These are phyloP conservation scores for Abscondita cerata DNA, from an alignment of 2,888 invertebrate species.

Conservation along the genomic window DNA sequence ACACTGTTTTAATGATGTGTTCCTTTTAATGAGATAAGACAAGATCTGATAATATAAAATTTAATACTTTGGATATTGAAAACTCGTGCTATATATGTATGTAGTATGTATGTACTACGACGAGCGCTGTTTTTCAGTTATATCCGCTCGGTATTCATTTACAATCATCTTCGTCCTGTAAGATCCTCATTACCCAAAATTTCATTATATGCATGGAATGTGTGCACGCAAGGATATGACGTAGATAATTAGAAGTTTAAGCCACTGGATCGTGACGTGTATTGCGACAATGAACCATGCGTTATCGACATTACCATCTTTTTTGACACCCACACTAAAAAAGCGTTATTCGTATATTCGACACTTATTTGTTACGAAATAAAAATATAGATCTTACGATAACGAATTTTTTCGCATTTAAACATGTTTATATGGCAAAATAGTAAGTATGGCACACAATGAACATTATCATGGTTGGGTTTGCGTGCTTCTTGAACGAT, in stretches of 20 bases:
- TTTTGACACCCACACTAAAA: conserved; percentile 39
- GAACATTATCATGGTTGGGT: conserved; percentile 38
- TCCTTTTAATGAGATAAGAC: conserved; percentile 58
- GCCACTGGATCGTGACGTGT: conserved; percentile 43
- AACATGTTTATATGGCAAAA: conserved; percentile 13
- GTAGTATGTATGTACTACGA: too few relatives aligned
- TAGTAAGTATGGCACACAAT: conserved; percentile 25
- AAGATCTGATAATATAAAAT: conserved; percentile 58
- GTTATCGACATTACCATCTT: conserved; percentile 43
- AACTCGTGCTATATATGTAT: conserved; percentile 28
- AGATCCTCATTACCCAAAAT: too few relatives aligned
- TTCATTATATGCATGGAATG: conserved; percentile 12
- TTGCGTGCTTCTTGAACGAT: conserved; percentile 51
- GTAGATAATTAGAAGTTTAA: conserved; percentile 41
- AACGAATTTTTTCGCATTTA: conserved; percentile 2
- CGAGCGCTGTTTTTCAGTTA: too few relatives aligned
- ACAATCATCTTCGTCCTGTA: too few relatives aligned
- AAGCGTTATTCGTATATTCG: neutral
- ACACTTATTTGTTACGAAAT: conserved; percentile 2
- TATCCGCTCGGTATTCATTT: too few relatives aligned
- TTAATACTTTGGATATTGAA: conserved; percentile 50
- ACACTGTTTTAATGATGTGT: conserved; percentile 56
- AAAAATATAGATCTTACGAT: neutral
- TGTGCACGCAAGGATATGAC: conserved; percentile 38
- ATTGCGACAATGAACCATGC: conserved; percentile 46